A percentile compares a stretch with the other conserved stretches of the same genome.
Evolutionary conservation across 2,113 vertebrate genomes (phyloP).

Genomic region (Mus spicilegus): DNA sequence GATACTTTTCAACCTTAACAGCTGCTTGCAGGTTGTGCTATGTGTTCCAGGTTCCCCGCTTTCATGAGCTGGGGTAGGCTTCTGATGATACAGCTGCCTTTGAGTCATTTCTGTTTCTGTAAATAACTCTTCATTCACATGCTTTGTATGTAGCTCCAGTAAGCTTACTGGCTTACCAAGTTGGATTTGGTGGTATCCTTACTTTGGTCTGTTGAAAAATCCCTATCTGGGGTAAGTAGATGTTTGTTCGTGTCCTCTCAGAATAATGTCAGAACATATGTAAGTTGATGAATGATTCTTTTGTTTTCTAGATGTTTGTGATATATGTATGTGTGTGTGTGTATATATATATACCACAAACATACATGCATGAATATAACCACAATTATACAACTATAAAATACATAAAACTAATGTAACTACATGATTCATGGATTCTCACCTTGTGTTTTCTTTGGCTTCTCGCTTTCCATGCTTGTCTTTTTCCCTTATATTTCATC

Average conservation of each 20-base stretch:
- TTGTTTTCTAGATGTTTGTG: constrained; percentile 35
- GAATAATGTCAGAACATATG: not conserved
- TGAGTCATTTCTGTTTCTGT: not conserved
- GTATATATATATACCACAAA: not conserved
- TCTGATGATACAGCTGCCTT: not conserved
- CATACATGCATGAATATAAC: not conserved
- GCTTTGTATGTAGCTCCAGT: not conserved
- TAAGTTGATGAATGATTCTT: constrained; percentile 36
- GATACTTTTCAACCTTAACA: not conserved
- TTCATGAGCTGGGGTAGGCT: not conserved
- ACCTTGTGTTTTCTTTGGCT: constrained; percentile 82
- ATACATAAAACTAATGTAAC: constrained; percentile 26
- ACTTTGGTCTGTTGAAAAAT: not conserved
- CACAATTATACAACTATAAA: not conserved
- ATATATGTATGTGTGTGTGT: not conserved
- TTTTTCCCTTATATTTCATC: constrained; percentile 73
- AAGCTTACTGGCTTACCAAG: not conserved
- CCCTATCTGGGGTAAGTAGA: not conserved
- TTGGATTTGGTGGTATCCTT: not conserved
- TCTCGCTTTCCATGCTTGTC: constrained; percentile 81
- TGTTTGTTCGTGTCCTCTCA: no score
- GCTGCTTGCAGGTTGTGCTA: not conserved
- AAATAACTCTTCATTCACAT: not conserved
- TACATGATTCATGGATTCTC: constrained; percentile 74
- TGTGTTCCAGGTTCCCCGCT: not conserved